Evolutionary conservation across 2,888 invertebrate genomes (phyloP).

Genomic region (Campoletis raptor): DNA sequence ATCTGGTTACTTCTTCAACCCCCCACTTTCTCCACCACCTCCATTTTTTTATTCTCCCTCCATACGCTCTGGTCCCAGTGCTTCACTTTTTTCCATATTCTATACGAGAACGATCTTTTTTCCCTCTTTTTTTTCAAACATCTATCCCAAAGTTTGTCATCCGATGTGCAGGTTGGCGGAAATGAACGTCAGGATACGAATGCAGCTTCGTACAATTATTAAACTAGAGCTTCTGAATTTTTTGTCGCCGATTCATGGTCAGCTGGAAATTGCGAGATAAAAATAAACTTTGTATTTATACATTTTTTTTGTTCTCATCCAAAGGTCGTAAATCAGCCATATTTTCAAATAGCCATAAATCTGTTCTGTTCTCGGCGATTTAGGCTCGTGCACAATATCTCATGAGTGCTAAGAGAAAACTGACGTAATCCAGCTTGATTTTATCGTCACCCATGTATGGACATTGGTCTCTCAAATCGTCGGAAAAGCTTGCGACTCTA

Average conservation of each 20-base stretch:
- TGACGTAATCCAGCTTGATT: background rate
- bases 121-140: conserved; percentile 45
- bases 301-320: background rate
- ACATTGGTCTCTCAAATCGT: too few relatives aligned
- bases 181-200: background rate
- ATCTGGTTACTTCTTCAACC: conserved; percentile 47
- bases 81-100: conserved; percentile 56
- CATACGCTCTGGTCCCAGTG: conserved; percentile 25
- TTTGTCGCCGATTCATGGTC: background rate
- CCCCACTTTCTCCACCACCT: background rate
- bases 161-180: background rate
- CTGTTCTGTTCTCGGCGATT: background rate
- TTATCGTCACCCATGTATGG: too few relatives aligned
- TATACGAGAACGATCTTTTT: conserved; percentile 13
- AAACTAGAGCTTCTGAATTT: background rate
- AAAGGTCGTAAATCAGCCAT: background rate
- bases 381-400: background rate
- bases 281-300: background rate
- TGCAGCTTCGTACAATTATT: background rate
- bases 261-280: background rate
- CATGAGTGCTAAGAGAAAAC: background rate
- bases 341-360: background rate
- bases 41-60: conserved; percentile 20
- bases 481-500: too few relatives aligned
- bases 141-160: conserved; percentile 24